Conservation (phyloP, 2,797 vertebrate species). For the Galago senegalensis region DNA sequence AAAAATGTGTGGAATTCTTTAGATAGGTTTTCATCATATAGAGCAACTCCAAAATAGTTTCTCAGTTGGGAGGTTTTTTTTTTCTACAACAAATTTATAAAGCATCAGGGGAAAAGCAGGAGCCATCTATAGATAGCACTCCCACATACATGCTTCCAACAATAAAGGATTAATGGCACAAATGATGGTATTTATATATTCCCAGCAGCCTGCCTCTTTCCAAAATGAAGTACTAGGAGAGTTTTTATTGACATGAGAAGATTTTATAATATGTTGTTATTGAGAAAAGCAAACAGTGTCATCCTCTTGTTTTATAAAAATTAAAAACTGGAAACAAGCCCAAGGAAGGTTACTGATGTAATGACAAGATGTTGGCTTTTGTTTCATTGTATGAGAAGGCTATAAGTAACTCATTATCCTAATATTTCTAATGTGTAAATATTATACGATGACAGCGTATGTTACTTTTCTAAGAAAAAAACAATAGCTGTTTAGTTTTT, state of each 20-base stretch:
- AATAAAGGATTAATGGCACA: neutral
- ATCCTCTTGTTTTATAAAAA: neutral
- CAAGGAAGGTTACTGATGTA: neutral
- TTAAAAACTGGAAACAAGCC: neutral
- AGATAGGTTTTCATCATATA: neutral
- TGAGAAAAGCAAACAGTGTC: neutral
- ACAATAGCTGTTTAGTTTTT: neutral
- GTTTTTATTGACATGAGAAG: neutral
- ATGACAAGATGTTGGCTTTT: neutral
- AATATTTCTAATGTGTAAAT: neutral
- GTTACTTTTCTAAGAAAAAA: slow-evolving; percentile 16
- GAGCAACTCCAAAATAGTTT: slow-evolving; percentile 36
- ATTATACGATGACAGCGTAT: neutral
- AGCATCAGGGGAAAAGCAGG: neutral
- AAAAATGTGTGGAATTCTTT: slow-evolving; percentile 1
- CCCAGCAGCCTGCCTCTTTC: neutral
- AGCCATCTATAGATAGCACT: neutral
- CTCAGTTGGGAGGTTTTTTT: neutral
- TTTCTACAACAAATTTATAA: slow-evolving; percentile 84
- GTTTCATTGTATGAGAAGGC: neutral
- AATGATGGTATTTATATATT: neutral
- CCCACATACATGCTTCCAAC: neutral
- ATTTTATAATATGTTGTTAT: neutral
- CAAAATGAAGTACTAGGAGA: slow-evolving; percentile 32
- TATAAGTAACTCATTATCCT: neutral